These are phyloP conservation scores for Leptobrachium leishanense DNA, from an alignment of 2,113 vertebrate genomes.

Conservation along the genomic window DNA sequence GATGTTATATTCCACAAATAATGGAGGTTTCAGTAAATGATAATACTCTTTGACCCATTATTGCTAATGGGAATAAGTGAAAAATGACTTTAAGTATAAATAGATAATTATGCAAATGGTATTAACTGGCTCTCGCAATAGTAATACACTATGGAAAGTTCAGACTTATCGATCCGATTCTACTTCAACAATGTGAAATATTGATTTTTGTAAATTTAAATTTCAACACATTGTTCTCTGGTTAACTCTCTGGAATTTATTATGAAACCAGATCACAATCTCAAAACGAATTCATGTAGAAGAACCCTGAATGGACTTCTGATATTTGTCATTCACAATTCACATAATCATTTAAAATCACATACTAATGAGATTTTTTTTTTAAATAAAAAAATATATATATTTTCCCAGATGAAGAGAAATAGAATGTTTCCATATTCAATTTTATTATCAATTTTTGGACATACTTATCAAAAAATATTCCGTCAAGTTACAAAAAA, in stretches of 20 bases:
- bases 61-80: background rate
- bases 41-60: slow-evolving; percentile 1
- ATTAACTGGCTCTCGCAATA: background rate
- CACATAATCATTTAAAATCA: no score
- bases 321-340: no score
- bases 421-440: no score
- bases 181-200: background rate
- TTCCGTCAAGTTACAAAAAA: no score
- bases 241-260: background rate
- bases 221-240: background rate
- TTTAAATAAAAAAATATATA: no score
- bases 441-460: no score
- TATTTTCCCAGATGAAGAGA: no score
- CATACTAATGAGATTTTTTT: no score
- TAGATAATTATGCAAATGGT: background rate
- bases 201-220: slow-evolving; percentile 6
- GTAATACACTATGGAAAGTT: background rate
- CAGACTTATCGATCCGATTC: background rate
- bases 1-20: background rate
- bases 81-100: background rate
- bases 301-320: no score
- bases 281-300: no score
- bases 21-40: background rate
- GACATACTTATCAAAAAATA: no score
- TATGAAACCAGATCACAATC: background rate